Conservation (phyloP, 2,797 vertebrate species). For the Scolopax bukidnonensis region DNA sequence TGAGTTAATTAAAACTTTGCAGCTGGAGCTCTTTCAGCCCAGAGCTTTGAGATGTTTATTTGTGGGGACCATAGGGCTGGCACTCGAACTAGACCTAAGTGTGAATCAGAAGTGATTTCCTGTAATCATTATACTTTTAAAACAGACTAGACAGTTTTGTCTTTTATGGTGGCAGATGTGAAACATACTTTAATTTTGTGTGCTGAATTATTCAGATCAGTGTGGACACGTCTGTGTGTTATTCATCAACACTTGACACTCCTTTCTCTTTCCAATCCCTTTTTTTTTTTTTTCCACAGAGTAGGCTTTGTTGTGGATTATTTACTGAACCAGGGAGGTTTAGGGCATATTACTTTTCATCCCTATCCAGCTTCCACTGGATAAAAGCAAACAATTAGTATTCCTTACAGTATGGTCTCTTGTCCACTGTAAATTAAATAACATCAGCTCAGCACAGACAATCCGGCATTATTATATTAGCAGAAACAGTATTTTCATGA, state of each 20-base stretch:
- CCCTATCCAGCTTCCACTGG: neutral
- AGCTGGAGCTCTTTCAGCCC: neutral
- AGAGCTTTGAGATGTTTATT: neutral
- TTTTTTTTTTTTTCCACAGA: neutral
- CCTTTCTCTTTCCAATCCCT: neutral
- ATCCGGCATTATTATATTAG: neutral
- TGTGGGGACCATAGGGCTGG: neutral
- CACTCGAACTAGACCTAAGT: neutral
- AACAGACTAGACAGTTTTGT: conserved; percentile 27
- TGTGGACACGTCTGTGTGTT: neutral
- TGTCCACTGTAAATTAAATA: neutral
- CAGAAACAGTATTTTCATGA: neutral
- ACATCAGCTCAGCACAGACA: neutral
- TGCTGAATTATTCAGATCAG: conserved; percentile 51
- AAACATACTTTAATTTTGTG: conserved; percentile 52
- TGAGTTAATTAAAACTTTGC: neutral
- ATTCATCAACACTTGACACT: neutral
- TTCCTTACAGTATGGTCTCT: neutral
- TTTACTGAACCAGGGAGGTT: neutral
- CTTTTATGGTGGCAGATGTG: conserved; percentile 43
- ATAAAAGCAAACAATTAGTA: neutral
- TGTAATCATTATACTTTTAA: conserved; percentile 36
- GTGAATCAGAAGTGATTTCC: neutral
- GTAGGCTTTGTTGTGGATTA: neutral
- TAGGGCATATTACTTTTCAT: neutral